These are phyloP conservation scores for Metellina segmentata DNA, from an alignment of 2,888 invertebrate genomes.

Conservation along the genomic window DNA sequence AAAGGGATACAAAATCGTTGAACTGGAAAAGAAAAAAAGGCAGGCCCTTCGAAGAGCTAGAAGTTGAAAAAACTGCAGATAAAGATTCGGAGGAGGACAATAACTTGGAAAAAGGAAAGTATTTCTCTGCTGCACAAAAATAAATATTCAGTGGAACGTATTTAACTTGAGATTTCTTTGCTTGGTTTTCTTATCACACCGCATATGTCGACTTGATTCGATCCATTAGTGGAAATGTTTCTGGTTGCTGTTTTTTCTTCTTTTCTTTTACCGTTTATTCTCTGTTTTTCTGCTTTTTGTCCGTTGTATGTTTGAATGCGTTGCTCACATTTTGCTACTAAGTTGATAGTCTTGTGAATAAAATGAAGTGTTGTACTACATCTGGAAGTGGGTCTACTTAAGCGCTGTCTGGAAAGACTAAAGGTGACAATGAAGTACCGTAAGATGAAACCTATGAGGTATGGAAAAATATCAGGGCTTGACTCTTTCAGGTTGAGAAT, in stretches of 20 bases:
- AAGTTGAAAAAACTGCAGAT: neutral
- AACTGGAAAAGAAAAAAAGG: neutral
- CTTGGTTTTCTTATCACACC: neutral
- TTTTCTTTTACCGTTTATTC: neutral
- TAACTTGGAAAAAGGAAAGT: neutral
- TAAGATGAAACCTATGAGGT: no score
- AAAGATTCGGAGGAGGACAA: conserved; percentile 6
- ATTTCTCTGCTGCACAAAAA: neutral
- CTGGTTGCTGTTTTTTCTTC: neutral
- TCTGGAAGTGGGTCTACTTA: no score
- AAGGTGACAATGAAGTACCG: no score
- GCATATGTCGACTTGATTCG: neutral
- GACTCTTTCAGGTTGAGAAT: no score
- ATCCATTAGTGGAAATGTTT: neutral
- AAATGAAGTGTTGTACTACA: no score
- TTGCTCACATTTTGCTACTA: neutral
- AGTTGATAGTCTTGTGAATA: no score
- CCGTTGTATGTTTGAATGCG: neutral
- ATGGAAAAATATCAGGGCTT: no score
- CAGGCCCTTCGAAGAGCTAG: neutral
- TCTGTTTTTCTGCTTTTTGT: neutral
- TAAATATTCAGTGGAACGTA: conserved; percentile 12
- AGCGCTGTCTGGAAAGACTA: no score
- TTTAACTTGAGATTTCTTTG: conserved; percentile 13
- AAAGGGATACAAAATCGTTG: conserved; percentile 40